Evolutionary conservation across 2,888 invertebrate genomes (phyloP), one percentile per base, ranked within the genome.

Genomic region (Neuroscelio doddi): DNA sequence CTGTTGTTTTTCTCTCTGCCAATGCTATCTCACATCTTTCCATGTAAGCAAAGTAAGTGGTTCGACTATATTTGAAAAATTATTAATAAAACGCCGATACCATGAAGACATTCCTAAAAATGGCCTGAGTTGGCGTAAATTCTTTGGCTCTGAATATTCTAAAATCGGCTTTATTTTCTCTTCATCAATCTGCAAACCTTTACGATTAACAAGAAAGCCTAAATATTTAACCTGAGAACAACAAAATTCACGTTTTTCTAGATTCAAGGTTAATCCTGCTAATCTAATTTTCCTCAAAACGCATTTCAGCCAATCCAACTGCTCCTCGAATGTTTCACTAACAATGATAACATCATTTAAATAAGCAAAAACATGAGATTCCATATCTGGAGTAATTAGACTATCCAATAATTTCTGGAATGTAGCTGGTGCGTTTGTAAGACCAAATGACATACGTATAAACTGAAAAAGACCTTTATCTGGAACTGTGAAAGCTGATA

Each of bases 41-140:
- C n/a, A n/a, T n/a, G n/a, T n/a, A n/a, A n/a, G n/a, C n/a, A n/a
- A n/a, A n/a, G 27, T 75, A 1, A 77, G 49, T 0, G 73, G 72
- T 7, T 58, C 71, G 0, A 63, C 56, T 1, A 68, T 34, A 0
- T 63, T 59, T 0, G 73, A 61, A 27, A 71, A 74, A 36, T 76
- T 52, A 0, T 55, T 56, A 0, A 78, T 62, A 38, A 74, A 77
- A 0, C 70, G 67, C 0, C 75, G 64, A 45, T 80, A 80, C 75
- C 78, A 81, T 0, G 69, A 70, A 0, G 65, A 63, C 51, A 80
- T 52, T 0, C 79, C 80, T 0, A 80, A n/a, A 38, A 80, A 80
- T 0, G 68, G 45, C 0, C 72, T 59, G 0, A 79, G 21, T 26
- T 75, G 64, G 7, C 63, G 68, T 1, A 71, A 15, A 7, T 42